Percentiles rank a stretch among this genome's conserved stretches.
Evolutionary conservation across 2,797 vertebrate genomes (phyloP).

Genomic region (Scolopax bukidnonensis): DNA sequence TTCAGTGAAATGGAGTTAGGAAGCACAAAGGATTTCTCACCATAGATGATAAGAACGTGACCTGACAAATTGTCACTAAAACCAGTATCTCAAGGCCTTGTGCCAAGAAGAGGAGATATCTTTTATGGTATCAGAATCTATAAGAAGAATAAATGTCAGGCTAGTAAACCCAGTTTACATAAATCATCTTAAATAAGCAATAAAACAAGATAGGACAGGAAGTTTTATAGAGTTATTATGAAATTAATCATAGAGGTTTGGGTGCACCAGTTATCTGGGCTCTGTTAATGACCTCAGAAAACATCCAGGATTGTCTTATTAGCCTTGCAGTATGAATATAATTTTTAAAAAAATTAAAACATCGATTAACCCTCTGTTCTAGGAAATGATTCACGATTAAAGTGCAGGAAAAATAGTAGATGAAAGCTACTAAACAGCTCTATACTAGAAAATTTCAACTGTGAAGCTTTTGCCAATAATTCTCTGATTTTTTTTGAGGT

Average conservation of each 20-base stretch:
- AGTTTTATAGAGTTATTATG: not conserved
- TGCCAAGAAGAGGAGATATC: not conserved
- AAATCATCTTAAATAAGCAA: conserved; percentile 24
- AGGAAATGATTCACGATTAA: not conserved
- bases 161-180: not conserved
- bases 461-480: not conserved
- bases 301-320: not conserved
- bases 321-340: not conserved
- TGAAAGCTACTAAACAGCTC: not conserved
- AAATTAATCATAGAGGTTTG: not conserved
- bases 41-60: not conserved
- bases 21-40: not conserved
- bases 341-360: not conserved
- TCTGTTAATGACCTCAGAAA: not conserved
- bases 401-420: not conserved
- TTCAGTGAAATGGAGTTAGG: not conserved
- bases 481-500: not conserved
- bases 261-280: not conserved
- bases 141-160: not conserved
- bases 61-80: not conserved
- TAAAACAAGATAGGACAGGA: not conserved
- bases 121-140: not conserved
- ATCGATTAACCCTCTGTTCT: not conserved
- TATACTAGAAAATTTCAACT: not conserved
- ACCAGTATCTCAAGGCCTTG: not conserved